Base-by-base conservation (phyloP, 2,797 vertebrate genomes). In the Spatula clypeata region DNA sequence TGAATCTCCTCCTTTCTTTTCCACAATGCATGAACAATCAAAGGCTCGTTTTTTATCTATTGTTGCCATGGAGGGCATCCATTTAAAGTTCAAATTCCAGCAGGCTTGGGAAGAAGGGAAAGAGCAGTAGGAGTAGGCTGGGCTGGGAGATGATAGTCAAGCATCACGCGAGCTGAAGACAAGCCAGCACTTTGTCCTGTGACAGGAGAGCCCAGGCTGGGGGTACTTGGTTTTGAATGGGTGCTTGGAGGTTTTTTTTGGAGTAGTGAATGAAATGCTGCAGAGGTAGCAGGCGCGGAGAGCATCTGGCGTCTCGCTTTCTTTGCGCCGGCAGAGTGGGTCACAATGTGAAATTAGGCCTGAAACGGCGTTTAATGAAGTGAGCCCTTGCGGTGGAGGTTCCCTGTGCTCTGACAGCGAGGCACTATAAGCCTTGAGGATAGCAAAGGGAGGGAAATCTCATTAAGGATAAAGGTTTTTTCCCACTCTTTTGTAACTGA, bases 11-110 rank as follows among this genome's bases (percentile, higher is more conserved):
- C 96, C 88, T 97, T 98, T 98, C 96, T 97, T 97, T 89, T 82
- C 85, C 6, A 86, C 74, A 85, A 97, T 3, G 93, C 97, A 95
- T 98, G 97, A 98, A 97, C 97, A 98, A 97, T 98, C 98, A 98
- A 98, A 98, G 97, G 93, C 95, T 95, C 84, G 83, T 95, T 97
- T 98, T 98, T 97, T 97, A 97, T 97, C 97, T 97, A 93, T 98
- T 98, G 97, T 98, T 97, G 72, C 88, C 87, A 57, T 65, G 88
- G 93, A 97, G 90, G 97, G 91, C 67, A 16, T 97, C 97, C 98
- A 97, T 98, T 98, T 98, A 98, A 97, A 98, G 97, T 97, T 97
- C 91, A 95, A 96, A 97, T 98, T 98, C 98, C 98, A 94, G 93
- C 94, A 96, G 97, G 94, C 98, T 98, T 96, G 97, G 96, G 95